Evolutionary conservation across 2,113 vertebrate species (phyloP), one percentile per base, ranked within the genome.

Genomic region (Cettia cetti): DNA sequence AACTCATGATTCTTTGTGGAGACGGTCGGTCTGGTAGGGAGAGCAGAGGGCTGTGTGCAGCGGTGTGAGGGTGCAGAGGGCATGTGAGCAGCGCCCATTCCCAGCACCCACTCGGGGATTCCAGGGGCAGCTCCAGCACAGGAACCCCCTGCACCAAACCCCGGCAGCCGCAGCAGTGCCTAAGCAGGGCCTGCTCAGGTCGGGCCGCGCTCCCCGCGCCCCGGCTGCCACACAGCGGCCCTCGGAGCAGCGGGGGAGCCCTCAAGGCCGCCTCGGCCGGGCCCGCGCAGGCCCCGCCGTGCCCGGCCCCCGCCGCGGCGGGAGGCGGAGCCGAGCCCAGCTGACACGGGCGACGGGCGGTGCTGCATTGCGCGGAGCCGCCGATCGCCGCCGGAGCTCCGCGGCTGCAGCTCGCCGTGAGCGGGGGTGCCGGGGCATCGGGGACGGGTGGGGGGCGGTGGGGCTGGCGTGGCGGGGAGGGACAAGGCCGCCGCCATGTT

Each of bases 71-170:
- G 50, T 3, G 6, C 61, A 7, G 37, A 13, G 31, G 33, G 12
- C n/a, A 0, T 0, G 33, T 1, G 33, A 10, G 31, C 8, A 22
- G 37, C 0, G 4, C 21, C 65, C 31, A 1, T 33, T 39, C 3
- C 1, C 24, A 4, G 15, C 39, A 0, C 52, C 6, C 37, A 10
- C 26, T 6, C 2, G 13, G n/a, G 5, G 9, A 18, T 14, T n/a
- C 15, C 42, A 2, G 2, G 0, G 1, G 1, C 61, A 40, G 16
- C 72, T 7, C 20, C 61, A 26, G 49, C 76, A 9, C 44, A 23
- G 59, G 37, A 44, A 23, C 37, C 50, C 13, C 42, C 52, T 3
- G 44, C 15, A 18, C 52, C 59, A 11, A 44, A 9, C 52, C 35
- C 77, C 1, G 11, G 3, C 28, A 19, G 57, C 13, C 11, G 30